Base-by-base conservation (phyloP, 2,797 vertebrate genomes). In the Aratinga solstitialis region DNA sequence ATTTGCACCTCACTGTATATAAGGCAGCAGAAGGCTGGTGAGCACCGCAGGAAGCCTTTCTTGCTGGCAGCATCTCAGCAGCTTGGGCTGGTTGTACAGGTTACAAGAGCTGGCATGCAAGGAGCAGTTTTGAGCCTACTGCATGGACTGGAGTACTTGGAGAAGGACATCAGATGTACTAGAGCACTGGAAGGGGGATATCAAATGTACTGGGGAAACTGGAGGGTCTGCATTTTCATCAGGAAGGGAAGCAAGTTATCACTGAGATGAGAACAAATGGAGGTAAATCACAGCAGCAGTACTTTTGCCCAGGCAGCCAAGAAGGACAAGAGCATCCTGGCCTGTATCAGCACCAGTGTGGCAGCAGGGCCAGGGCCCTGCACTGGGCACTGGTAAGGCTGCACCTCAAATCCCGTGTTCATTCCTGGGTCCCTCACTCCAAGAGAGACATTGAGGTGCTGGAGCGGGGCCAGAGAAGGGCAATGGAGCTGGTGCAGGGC, bases 1-100 rank as follows among this genome's bases (percentile, higher is more conserved):
- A 58, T 34, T 30, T 32, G 24, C 17, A 16, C 9, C 18, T 7
- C 7, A 1, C 13, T 26, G 17, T 32, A 32, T 2, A 0, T 0
- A 3, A 40, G 36, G 20, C 2, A 1, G 43, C 24, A 38, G 27
- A 51, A 29, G 32, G 21, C 32, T 66, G 51, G 40, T 51, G 36
- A 79, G 19, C 2, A 0, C 19, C 61, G 32, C 2, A 5, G 24
- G 21, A n/a, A 68, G 34, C 67, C 32, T 40, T 22, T 43, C 50
- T 62, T 85, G 50, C 40, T 23, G 32, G 43, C 27, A 58, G 51
- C 32, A 40, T 9, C n/a, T 86, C 61, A 34, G 27, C 27, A 73
- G 43, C 43, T 47, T 30, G 18, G 65, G 53, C 34, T 85, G 48
- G 26, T 53, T 34, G 50, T 14, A 34, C 30, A 58, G 42, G 24